These are phyloP conservation scores for Columba janthina DNA, from an alignment of 2,113 vertebrate species.

Conservation along the genomic window DNA sequence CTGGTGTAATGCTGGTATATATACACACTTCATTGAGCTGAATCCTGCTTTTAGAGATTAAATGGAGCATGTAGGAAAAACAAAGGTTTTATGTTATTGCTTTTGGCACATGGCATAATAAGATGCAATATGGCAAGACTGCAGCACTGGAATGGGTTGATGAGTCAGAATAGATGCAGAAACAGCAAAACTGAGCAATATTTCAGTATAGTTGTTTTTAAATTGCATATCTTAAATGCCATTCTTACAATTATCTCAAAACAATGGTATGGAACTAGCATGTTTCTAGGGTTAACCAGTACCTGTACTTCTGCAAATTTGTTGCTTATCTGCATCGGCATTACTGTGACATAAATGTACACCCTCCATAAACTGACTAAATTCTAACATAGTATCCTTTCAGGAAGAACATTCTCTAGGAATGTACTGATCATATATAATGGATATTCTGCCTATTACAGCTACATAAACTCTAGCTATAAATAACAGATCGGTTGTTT, in stretches of 20 bases:
- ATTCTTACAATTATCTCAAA: background rate
- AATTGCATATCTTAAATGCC: background rate
- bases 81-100: constrained; percentile 35
- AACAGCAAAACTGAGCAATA: background rate
- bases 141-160: background rate
- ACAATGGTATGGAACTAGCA: background rate
- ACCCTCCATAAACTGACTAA: background rate
- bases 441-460: background rate
- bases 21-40: constrained; percentile 10
- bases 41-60: constrained; percentile 26
- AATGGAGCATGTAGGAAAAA: constrained; percentile 54
- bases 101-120: constrained; percentile 33
- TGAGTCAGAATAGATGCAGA: background rate
- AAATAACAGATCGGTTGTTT: background rate
- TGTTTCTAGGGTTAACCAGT: background rate
- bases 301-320: background rate
- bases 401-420: background rate
- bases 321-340: background rate
- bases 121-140: constrained; percentile 11
- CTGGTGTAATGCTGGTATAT: background rate
- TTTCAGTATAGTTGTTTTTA: background rate
- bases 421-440: background rate
- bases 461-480: background rate
- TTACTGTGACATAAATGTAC: background rate
- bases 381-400: background rate